Evolutionary conservation across 2,888 invertebrate genomes (phyloP).

Genomic region (Hololepta plana): DNA sequence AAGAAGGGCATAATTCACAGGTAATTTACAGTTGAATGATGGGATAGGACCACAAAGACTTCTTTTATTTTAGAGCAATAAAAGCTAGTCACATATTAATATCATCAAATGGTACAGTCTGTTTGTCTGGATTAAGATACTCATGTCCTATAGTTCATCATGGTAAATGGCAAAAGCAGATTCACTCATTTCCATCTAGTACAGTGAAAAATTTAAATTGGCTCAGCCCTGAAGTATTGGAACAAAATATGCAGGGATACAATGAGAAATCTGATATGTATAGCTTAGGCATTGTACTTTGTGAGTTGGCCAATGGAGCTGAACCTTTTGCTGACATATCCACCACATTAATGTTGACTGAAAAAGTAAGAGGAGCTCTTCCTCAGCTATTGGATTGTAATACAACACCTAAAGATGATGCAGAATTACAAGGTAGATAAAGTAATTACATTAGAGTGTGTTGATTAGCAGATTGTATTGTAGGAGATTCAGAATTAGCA

Average conservation of each 20-base stretch:
- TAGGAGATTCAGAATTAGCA: conserved; percentile 18
- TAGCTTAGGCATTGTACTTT: conserved; percentile 73
- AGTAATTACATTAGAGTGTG: conserved; percentile 4
- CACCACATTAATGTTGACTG: conserved; percentile 78
- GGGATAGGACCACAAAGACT: too few species aligned
- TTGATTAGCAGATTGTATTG: conserved; percentile 2
- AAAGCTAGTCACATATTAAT: conserved; percentile 71
- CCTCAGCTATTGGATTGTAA: conserved; percentile 59
- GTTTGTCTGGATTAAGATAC: conserved; percentile 62
- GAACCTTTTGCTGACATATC: conserved; percentile 75
- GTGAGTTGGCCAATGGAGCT: conserved; percentile 77
- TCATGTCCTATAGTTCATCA: conserved; percentile 54
- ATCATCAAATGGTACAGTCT: conserved; percentile 50
- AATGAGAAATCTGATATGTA: conserved; percentile 83
- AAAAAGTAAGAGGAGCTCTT: conserved; percentile 65
- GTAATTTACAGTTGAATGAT: conserved; percentile 28
- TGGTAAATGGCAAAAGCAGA: conserved; percentile 46
- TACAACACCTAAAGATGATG: conserved; percentile 39
- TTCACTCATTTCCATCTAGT: conserved; percentile 60
- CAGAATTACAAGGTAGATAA: conserved; percentile 19
- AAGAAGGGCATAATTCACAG: conserved; percentile 70
- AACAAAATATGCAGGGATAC: conserved; percentile 54
- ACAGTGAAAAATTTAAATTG: conserved; percentile 63
- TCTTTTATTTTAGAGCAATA: conserved; percentile 47
- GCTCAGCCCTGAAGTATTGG: conserved; percentile 81